A percentile compares a stretch with the other conserved stretches of the same genome.
Conservation (phyloP, 2,113 vertebrate genomes). For the Mugil cephalus region DNA sequence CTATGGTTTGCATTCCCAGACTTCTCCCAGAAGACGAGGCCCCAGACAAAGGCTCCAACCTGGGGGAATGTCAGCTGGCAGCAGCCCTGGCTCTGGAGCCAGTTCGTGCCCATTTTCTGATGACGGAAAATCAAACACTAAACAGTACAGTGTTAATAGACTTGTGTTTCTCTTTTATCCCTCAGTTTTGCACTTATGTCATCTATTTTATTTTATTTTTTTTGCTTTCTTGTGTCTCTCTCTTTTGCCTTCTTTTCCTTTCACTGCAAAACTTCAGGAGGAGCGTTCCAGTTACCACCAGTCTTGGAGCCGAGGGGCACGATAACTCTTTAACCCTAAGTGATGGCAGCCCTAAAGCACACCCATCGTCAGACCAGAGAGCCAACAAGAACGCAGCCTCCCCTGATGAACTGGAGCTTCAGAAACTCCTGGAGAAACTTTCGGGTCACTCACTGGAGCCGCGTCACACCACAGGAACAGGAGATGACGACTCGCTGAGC, state of each 20-base stretch:
- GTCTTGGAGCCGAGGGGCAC: conserved; percentile 8
- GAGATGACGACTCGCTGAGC: conserved; percentile 76
- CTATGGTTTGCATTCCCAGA: conserved; percentile 55
- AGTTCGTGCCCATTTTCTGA: conserved; percentile 27
- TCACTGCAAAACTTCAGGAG: conserved; percentile 17
- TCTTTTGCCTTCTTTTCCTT: conserved; percentile 1
- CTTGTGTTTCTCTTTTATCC: background rate
- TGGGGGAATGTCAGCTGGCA: conserved; percentile 36
- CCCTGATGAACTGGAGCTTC: conserved; percentile 82
- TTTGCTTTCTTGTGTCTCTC: background rate
- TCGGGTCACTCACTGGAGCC: conserved; percentile 79
- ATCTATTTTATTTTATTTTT: background rate
- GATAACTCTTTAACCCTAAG: conserved; percentile 26
- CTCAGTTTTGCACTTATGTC: background rate
- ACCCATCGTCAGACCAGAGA: conserved; percentile 9
- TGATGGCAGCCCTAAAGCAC: conserved; percentile 35
- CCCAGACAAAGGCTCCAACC: conserved; percentile 39
- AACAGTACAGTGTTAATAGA: conserved; percentile 43
- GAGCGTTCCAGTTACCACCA: conserved; percentile 2
- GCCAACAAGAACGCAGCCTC: conserved; percentile 68
- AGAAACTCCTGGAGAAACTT: conserved; percentile 81
- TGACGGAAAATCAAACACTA: conserved; percentile 37
- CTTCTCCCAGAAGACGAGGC: conserved; percentile 47
- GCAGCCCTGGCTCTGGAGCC: conserved; percentile 44
- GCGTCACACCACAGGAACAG: conserved; percentile 47